Base-by-base conservation (phyloP, 2,888 invertebrate genomes). In the Tolmerus cingulatus region DNA sequence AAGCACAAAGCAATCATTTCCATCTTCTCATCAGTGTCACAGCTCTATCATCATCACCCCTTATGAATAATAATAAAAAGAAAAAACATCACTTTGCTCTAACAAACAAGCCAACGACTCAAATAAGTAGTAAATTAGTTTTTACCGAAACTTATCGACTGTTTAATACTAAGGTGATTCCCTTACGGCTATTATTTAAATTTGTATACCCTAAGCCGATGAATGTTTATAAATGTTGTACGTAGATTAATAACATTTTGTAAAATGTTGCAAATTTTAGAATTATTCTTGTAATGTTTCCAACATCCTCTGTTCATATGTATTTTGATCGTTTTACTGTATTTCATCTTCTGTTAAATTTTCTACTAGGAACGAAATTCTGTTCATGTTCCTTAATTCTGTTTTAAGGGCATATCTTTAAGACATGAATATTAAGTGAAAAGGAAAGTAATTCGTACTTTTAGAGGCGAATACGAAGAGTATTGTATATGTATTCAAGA, bases 171-270 rank as follows among this genome's bases (percentile, higher is more conserved):
- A 82, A 82, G 79, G 57, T 51, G 57, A 82, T 82, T 82, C 37
- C 19, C 19, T 82, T 79, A 79, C 51, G 19, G 57, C 46, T 40
- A 78, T 78, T 78, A 55, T 51, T 57, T 57, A 82, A 46, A 57
- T 82, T 57, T 57, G 57, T 57, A 57, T 57, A 82, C 82, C 82
- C 37, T 57, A 82, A 66, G 40, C 8, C 57, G 82, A 82, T 82
- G 82, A 82, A 82, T 82, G 82, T 82, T 82, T 82, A 82, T 82
- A 82, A 82, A 82, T 82, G 82, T 82, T 82, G 82, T 82, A 82
- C 34, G 82, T 82, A 82, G 57, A 82, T 82, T 82, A 82, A 9
- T 55, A 30, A 82, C 82, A 82, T 82, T 82, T 82, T 82, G 57
- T 82, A 82, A 82, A 82, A 82, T 82, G 82, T 82, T 82, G 66